A percentile compares a stretch with the other conserved stretches of the same genome.
Conservation (phyloP, 2,888 invertebrate species). For the Cecidostiba fungosa region DNA sequence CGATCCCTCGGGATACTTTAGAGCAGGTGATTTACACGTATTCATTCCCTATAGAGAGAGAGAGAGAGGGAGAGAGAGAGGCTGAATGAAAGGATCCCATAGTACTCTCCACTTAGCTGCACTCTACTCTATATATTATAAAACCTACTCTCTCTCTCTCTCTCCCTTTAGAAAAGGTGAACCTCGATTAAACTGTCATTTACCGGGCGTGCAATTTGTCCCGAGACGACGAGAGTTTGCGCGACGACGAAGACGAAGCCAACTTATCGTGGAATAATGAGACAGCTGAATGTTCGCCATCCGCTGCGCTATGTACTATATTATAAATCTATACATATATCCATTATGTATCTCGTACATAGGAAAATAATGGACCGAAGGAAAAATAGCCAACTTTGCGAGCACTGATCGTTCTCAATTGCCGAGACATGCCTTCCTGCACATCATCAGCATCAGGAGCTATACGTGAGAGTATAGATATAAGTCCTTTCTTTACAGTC, state of each 20-base stretch:
- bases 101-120: background rate
- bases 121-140: conserved; percentile 44
- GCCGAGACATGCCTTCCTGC: background rate
- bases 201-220: conserved; percentile 31
- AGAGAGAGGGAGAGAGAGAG: background rate
- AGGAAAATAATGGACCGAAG: background rate
- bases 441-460: no score
- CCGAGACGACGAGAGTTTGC: background rate
- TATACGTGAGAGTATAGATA: no score
- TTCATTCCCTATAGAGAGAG: conserved; percentile 17
- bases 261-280: conserved; percentile 30
- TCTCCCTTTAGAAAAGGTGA: background rate
- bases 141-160: background rate
- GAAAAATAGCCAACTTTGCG: background rate
- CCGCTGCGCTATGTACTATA: background rate
- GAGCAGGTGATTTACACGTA: conserved; percentile 34
- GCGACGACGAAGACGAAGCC: background rate
- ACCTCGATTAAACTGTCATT: conserved; percentile 46
- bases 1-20: conserved; percentile 15
- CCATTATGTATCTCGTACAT: background rate
- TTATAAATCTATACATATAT: background rate
- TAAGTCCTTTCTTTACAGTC: background rate
- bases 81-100: background rate
- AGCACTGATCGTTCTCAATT: background rate
- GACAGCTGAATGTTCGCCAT: conserved; percentile 30